phyloP scores from a whole-genome alignment of 2,113 vertebrate genomes.

The Amblyopsis rosae region DNA sequence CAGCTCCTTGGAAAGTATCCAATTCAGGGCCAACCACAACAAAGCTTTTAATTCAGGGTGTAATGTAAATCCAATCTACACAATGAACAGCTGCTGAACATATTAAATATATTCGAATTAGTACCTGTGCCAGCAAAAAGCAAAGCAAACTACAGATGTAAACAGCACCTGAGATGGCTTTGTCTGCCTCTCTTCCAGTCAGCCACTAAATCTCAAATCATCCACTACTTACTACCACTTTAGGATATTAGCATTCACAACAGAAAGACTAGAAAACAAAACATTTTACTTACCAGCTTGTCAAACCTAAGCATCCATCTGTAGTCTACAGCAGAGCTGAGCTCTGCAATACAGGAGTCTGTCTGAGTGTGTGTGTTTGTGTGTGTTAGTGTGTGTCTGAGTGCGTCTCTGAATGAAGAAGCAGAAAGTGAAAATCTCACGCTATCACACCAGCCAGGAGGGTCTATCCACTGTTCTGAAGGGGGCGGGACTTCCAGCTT shows the following conservation, averaged over 20 bases:
- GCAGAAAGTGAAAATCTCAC: conserved; percentile 44
- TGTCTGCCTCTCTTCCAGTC: conserved; percentile 22
- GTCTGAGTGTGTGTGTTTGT: not conserved
- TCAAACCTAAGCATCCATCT: not conserved
- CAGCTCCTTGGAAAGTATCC: conserved; percentile 1
- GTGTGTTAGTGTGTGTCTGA: conserved; percentile 14
- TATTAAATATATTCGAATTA: conserved; percentile 4
- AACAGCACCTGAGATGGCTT: conserved; percentile 39
- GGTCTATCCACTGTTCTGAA: conserved; percentile 51
- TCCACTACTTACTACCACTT: conserved; percentile 47
- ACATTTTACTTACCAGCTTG: conserved; percentile 30
- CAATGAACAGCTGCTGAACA: conserved; percentile 15
- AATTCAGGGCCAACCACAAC: conserved; percentile 6
- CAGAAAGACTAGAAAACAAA: conserved; percentile 50
- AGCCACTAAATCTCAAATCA: conserved; percentile 39
- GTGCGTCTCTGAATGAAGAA: conserved; percentile 42
- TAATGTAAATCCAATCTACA: conserved; percentile 9
- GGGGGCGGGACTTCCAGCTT: conserved; percentile 59
- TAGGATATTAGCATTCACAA: conserved; percentile 52
- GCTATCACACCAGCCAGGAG: conserved; percentile 43
- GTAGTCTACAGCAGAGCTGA: not conserved
- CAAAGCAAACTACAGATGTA: conserved; percentile 28
- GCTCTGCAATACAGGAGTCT: conserved; percentile 18
- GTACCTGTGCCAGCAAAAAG: conserved; percentile 5
- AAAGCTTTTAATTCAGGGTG: conserved; percentile 12